These are phyloP conservation scores for Himalopsyche tibetana DNA, from an alignment of 2,888 invertebrate species.

Conservation along the genomic window DNA sequence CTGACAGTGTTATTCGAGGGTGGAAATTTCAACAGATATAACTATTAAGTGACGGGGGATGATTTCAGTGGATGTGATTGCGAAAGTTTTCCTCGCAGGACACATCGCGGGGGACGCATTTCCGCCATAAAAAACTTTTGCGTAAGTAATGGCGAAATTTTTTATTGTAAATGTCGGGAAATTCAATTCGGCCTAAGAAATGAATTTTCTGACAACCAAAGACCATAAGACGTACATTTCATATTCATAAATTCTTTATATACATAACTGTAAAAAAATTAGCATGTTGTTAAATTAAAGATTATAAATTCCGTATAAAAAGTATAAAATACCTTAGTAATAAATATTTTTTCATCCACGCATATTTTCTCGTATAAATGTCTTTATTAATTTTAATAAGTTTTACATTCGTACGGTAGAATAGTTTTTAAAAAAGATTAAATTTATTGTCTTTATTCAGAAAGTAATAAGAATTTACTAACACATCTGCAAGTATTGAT, in stretches of 20 bases:
- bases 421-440: no score
- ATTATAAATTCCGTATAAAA: no score
- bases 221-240: background rate
- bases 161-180: background rate
- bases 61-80: conserved; percentile 44
- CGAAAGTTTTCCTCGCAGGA: conserved; percentile 41
- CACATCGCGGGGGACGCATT: conserved; percentile 39
- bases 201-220: background rate
- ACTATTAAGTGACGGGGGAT: conserved; percentile 43
- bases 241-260: background rate
- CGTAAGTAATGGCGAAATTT: conserved; percentile 45
- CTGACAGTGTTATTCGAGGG: conserved; percentile 51
- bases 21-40: conserved; percentile 53
- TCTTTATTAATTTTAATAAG: no score
- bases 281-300: no score
- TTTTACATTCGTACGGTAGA: no score
- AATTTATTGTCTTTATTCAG: no score
- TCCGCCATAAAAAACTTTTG: conserved; percentile 52
- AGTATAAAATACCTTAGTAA: no score
- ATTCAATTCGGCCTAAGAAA: conserved; percentile 15
- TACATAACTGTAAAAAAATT: no score
- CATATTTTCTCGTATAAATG: no score
- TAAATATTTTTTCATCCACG: no score
- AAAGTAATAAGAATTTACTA: no score
- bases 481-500: no score